phyloP scores from a whole-genome alignment of 2,797 vertebrate species.

The Dromococcyx pavoninus region DNA sequence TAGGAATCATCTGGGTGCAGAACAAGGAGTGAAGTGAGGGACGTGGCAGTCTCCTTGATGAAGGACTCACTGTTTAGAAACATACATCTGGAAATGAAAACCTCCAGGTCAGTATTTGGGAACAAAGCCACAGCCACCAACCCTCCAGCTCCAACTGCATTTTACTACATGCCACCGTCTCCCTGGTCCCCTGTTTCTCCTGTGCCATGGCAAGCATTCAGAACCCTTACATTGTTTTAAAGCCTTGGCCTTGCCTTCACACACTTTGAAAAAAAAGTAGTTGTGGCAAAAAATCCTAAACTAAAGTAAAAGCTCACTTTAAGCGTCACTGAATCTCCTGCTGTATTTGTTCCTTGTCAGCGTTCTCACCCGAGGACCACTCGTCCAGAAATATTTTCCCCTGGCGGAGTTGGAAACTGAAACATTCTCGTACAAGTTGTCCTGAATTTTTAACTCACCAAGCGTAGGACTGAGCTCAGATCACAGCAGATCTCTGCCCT shows the following conservation, averaged over 20 bases:
- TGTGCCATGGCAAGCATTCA: background rate
- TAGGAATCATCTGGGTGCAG: background rate
- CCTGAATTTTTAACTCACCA: background rate
- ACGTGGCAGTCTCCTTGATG: background rate
- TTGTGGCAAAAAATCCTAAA: background rate
- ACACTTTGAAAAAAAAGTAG: background rate
- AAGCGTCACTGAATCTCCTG: background rate
- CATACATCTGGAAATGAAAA: background rate
- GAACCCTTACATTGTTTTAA: fast-evolving
- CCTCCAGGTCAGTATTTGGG: background rate
- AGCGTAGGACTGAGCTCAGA: background rate
- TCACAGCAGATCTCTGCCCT: background rate
- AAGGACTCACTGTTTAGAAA: background rate
- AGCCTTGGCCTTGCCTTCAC: background rate
- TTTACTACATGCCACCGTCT: background rate
- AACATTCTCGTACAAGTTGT: background rate
- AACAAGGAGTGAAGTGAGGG: background rate
- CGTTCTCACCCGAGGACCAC: background rate
- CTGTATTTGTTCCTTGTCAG: background rate
- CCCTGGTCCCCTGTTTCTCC: background rate
- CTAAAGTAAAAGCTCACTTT: background rate
- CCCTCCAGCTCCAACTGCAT: fast-evolving
- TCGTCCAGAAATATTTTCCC: background rate
- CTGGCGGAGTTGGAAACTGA: background rate
- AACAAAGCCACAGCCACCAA: background rate